Conservation (phyloP, 2,888 invertebrate genomes). For the Drosophila prostipennis region DNA sequence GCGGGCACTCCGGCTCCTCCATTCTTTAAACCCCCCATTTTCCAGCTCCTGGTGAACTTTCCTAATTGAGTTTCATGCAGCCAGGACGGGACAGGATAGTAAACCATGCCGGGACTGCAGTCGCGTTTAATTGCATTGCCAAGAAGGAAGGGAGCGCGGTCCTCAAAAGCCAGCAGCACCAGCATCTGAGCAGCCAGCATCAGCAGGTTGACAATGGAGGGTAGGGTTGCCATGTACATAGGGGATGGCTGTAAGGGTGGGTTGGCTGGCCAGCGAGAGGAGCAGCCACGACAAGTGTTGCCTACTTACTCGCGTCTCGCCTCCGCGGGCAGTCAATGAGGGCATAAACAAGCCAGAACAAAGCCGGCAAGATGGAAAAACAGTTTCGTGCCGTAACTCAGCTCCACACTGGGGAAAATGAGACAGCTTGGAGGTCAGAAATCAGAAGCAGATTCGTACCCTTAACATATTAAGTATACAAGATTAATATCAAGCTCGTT, state of each 20-base stretch:
- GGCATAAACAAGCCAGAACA: constrained; percentile 33
- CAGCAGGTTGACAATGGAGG: constrained; percentile 40
- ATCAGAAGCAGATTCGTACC: not conserved
- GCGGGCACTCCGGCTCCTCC: not conserved
- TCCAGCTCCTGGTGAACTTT: constrained; percentile 53
- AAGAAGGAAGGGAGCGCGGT: constrained; percentile 11
- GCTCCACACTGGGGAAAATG: constrained; percentile 9
- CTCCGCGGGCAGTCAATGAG: constrained; percentile 29
- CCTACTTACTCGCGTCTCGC: constrained; percentile 31
- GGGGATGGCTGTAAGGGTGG: not conserved
- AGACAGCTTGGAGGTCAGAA: not conserved
- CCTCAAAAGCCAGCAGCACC: constrained; percentile 21
- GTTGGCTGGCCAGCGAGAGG: not conserved
- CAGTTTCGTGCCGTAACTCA: constrained; percentile 14
- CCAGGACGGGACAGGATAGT: constrained; percentile 35
- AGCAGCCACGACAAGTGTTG: constrained; percentile 33
- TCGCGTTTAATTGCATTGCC: constrained; percentile 71
- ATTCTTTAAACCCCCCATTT: not conserved
- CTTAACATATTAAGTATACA: not conserved
- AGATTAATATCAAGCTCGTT: too few species aligned
- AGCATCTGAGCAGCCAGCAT: constrained; percentile 22
- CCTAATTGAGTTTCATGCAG: constrained; percentile 73
- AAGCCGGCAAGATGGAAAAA: constrained; percentile 6
- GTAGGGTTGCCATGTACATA: too few species aligned
- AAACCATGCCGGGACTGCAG: constrained; percentile 45